Conservation (phyloP, 2,797 vertebrate genomes). For the Adrianichthys oophorus region DNA sequence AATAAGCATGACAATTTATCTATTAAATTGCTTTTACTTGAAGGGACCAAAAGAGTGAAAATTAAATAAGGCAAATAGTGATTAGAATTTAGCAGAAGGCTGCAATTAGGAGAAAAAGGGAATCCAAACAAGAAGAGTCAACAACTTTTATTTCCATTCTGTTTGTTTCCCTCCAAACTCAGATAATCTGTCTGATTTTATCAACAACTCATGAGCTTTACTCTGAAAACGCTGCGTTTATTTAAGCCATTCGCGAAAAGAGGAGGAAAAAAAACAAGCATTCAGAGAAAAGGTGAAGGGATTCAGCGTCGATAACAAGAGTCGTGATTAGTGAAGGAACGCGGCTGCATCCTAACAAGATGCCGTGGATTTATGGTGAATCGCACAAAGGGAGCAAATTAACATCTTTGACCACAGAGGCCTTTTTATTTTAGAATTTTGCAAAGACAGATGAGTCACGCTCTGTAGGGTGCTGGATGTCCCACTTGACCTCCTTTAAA, state of each 20-base stretch:
- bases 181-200: slow-evolving; percentile 13
- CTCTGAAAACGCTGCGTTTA: too few relatives aligned
- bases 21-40: slow-evolving; percentile 11
- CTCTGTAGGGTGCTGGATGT: too few relatives aligned
- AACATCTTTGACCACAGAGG: slow-evolving; percentile 9
- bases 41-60: slow-evolving; percentile 14
- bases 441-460: too few relatives aligned
- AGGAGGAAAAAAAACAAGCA: slow-evolving; percentile 15
- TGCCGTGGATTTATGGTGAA: slow-evolving; percentile 38
- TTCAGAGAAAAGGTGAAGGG: slow-evolving; percentile 39
- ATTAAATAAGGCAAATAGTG: slow-evolving; percentile 40
- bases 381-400: slow-evolving; percentile 15
- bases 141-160: slow-evolving; percentile 20
- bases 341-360: slow-evolving; percentile 42
- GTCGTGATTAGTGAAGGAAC: slow-evolving; percentile 54
- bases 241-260: too few relatives aligned
- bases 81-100: slow-evolving; percentile 28
- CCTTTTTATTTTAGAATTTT: too few relatives aligned
- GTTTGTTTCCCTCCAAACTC: neutral
- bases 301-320: slow-evolving; percentile 43
- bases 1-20: slow-evolving; percentile 7
- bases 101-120: slow-evolving; percentile 33
- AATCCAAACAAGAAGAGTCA: slow-evolving; percentile 24
- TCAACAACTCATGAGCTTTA: neutral
- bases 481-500: too few relatives aligned